Conservation (phyloP, 2,113 vertebrate genomes). For the Mungos mungo region DNA sequence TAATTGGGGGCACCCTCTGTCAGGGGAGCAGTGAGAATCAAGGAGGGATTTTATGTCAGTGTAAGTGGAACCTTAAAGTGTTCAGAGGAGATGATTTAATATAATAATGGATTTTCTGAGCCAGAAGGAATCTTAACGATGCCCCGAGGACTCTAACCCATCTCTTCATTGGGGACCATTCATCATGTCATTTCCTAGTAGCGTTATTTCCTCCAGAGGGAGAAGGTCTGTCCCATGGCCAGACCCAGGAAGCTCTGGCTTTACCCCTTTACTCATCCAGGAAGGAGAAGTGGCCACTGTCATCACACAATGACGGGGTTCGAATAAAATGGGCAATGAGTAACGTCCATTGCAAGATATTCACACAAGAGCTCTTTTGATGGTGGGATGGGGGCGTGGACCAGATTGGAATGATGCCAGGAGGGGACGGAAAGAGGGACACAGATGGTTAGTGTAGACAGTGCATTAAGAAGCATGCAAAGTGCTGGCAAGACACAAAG, state of each 20-base stretch:
- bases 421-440: not conserved
- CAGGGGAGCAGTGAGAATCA: not conserved
- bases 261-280: not conserved
- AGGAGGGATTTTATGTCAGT: not conserved
- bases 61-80: not conserved
- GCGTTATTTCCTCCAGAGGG: not conserved
- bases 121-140: not conserved
- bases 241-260: not conserved
- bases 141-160: not conserved
- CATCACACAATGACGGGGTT: not conserved
- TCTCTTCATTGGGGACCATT: not conserved
- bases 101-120: not conserved
- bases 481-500: not conserved
- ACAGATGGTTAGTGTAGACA: not conserved
- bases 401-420: not conserved
- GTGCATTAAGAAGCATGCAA: not conserved
- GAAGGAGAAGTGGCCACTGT: not conserved
- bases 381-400: too few species aligned
- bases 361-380: not conserved
- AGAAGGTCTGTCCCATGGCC: not conserved
- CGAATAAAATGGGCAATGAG: not conserved
- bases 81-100: not conserved
- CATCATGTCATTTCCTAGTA: not conserved
- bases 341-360: not conserved
- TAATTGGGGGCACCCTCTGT: not conserved